phyloP scores from a whole-genome alignment of 2,888 invertebrate genomes.

The Mactromeris polynyma region DNA sequence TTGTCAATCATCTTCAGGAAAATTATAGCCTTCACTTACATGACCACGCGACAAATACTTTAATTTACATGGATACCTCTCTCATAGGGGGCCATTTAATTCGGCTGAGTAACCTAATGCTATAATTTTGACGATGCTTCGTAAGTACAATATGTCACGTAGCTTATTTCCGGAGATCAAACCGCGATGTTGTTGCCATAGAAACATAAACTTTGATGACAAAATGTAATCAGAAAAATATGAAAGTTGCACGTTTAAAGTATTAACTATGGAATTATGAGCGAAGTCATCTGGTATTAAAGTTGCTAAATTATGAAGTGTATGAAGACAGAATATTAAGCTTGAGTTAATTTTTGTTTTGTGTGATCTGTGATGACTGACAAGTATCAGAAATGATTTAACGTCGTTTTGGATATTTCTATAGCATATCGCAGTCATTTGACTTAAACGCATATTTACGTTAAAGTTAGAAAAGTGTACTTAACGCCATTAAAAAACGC shows the following conservation, averaged over 20 bases:
- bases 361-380: no score
- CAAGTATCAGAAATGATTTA: no score
- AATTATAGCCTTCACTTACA: slow-evolving; percentile 37
- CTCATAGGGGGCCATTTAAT: slow-evolving; percentile 43
- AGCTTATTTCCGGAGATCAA: slow-evolving; percentile 49
- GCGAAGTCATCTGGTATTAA: no score
- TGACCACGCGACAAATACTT: slow-evolving; percentile 41
- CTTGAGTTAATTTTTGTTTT: no score
- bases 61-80: slow-evolving; percentile 41
- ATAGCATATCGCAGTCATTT: no score
- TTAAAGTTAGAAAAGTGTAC: no score
- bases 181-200: slow-evolving; percentile 18
- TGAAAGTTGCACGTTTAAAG: background rate
- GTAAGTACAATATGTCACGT: slow-evolving; percentile 50
- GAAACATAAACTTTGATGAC: slow-evolving; percentile 2
- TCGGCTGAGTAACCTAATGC: slow-evolving; percentile 40
- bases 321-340: no score
- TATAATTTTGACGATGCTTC: slow-evolving; percentile 47
- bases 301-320: no score
- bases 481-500: no score
- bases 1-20: slow-evolving; percentile 23
- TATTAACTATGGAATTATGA: background rate
- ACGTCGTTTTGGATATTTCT: no score
- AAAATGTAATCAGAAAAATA: background rate
- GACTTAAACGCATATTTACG: no score